Conservation (phyloP, 2,113 vertebrate genomes). For the Scartelaos histophorus region DNA sequence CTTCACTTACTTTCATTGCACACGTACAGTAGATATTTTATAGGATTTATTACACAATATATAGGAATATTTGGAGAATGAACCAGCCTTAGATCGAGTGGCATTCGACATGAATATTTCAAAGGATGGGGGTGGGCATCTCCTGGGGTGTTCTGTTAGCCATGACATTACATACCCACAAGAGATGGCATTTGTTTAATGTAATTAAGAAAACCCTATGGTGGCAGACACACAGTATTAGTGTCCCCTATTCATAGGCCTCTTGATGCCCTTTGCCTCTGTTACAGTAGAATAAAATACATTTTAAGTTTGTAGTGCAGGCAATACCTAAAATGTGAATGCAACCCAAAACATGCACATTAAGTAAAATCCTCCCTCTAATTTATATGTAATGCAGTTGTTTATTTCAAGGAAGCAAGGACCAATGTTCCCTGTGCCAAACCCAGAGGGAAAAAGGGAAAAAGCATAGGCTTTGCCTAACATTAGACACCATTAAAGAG, state of each 20-base stretch:
- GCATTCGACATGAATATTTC: conserved; percentile 79
- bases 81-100: conserved; percentile 69
- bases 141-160: conserved; percentile 74
- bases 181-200: conserved; percentile 76
- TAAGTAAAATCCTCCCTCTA: no score
- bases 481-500: not conserved
- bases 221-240: conserved; percentile 74
- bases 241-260: conserved; percentile 60
- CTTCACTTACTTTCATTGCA: not conserved
- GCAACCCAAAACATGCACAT: no score
- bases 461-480: not conserved
- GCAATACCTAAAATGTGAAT: no score
- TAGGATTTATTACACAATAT: no score
- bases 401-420: not conserved
- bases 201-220: conserved; percentile 80
- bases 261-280: conserved; percentile 32
- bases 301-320: no score
- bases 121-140: conserved; percentile 41
- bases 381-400: no score
- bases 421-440: no score
- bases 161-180: conserved; percentile 74
- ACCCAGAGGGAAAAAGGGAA: not conserved
- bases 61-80: conserved; percentile 43
- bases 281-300: conserved; percentile 21
- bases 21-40: not conserved